Evolutionary conservation across 2,797 vertebrate genomes (phyloP), one percentile per base, ranked within the genome.

Genomic region (Fringilla coelebs): DNA sequence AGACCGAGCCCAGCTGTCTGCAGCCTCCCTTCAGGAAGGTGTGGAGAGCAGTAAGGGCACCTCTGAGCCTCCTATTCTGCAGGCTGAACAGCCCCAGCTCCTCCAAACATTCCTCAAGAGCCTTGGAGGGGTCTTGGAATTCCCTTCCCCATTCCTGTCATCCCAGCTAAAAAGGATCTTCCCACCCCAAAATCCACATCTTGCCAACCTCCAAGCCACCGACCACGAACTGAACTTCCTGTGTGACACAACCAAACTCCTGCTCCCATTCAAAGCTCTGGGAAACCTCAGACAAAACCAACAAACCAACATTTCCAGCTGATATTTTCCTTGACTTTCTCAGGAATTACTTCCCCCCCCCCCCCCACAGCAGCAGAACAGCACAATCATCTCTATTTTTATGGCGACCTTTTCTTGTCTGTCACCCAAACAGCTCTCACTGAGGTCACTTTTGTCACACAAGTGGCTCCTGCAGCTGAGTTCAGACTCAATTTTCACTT

Each of bases 151-250:
- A 29, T 40, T 31, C 29, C 31, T 17, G 24, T 4, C n/a, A 49
- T 20, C 18, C 52, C 32, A 29, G 17, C 5, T 13, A 3, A 8
- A 7, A 60, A n/a, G 1, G 11, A 2, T 32, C 41, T 67, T 91
- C 43, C 51, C n/a, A 46, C 13, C 34, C 14, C 5, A 3, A 29
- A 74, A 20, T 14, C 76, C 57, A 18, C 31, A 8, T 1, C 1
- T 15, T 46, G 51, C 43, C 43, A 54, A 5, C 4, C 52, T 36
- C 11, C 28, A 31, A 43, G 18, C 17, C 61, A 32, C 57, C 4
- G 0, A 8, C 3, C 48, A 7, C 0, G 3, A 46, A 29, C 46
- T 21, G 20, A 70, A 21, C 28, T 15, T 26, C 32, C 25, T 2
- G 1, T 5, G 6, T 12, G 14, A 38, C 48, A 32, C 57, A 40